Evolutionary conservation across 2,113 vertebrate species (phyloP).

Genomic region (Prochilodus magdalenae): DNA sequence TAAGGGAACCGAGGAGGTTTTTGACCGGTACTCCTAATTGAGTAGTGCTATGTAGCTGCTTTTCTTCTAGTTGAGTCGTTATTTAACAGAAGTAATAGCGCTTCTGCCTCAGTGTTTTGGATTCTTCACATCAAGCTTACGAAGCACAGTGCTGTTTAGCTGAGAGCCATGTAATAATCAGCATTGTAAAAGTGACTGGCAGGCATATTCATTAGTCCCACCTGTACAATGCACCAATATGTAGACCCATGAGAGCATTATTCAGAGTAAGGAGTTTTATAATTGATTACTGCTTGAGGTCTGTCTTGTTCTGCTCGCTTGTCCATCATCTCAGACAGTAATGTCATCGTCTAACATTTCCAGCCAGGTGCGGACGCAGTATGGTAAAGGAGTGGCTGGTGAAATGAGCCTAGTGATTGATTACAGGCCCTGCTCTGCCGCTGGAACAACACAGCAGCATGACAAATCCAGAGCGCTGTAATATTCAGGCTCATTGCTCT

Average conservation of each 20-base stretch:
- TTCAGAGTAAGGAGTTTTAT: constrained; percentile 1
- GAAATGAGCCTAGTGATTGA: constrained; percentile 52
- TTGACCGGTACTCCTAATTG: too few relatives aligned
- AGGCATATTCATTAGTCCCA: constrained; percentile 35
- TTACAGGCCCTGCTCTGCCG: constrained; percentile 12
- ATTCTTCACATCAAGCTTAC: neutral
- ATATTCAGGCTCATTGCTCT: constrained; percentile 46
- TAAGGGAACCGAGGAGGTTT: too few relatives aligned
- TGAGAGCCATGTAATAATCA: constrained; percentile 19
- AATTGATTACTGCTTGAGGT: constrained; percentile 33
- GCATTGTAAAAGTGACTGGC: neutral
- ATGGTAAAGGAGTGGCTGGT: constrained; percentile 33
- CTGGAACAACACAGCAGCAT: constrained; percentile 34
- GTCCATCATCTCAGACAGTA: constrained; percentile 32
- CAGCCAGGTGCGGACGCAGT: constrained; percentile 43
- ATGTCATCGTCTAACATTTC: constrained; percentile 25
- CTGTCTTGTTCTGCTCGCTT: constrained; percentile 17
- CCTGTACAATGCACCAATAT: neutral
- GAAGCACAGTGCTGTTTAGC: neutral
- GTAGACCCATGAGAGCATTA: constrained; percentile 22
- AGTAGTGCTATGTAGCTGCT: too few relatives aligned
- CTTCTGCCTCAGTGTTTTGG: too few relatives aligned
- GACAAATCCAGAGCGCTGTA: constrained; percentile 41
- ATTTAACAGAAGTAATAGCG: too few relatives aligned
- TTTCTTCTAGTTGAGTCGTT: too few relatives aligned